Percentiles rank a stretch among this genome's conserved stretches.
phyloP scores from a whole-genome alignment of 37 sponge, comb jelly and placozoan species.

The Crambe crambe region DNA sequence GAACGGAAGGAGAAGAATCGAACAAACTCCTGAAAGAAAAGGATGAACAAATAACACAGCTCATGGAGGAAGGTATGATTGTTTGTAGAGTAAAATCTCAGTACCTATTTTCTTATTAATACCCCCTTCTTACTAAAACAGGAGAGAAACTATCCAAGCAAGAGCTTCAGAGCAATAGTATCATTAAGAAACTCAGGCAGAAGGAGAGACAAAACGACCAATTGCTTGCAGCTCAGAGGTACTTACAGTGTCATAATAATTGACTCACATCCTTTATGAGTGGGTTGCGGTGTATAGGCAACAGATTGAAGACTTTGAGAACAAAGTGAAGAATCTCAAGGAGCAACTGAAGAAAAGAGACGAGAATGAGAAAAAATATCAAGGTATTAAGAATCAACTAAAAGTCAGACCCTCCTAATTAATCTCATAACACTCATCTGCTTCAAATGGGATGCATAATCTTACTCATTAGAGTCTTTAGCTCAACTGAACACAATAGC shows the following conservation, averaged over 20 bases:
- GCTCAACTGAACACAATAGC: slow-evolving; percentile 70
- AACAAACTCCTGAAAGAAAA: slow-evolving; percentile 52
- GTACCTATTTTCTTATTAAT: not conserved
- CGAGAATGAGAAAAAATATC: slow-evolving; percentile 76
- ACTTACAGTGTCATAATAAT: not conserved
- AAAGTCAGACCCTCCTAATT: too few species aligned
- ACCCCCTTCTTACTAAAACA: not conserved
- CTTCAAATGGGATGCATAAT: not conserved
- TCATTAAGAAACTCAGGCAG: slow-evolving; percentile 87
- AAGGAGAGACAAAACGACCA: slow-evolving; percentile 87
- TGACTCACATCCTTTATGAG: not conserved
- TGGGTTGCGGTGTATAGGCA: slow-evolving; percentile 40
- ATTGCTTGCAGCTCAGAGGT: slow-evolving; percentile 63
- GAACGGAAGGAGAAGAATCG: slow-evolving; percentile 14
- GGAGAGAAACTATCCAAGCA: slow-evolving; percentile 90
- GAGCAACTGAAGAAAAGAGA: slow-evolving; percentile 76
- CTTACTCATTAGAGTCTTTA: slow-evolving; percentile 53
- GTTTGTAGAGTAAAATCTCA: not conserved
- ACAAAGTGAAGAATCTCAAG: slow-evolving; percentile 49
- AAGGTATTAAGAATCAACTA: slow-evolving; percentile 51
- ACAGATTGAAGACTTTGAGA: slow-evolving; percentile 64
- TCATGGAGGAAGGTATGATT: slow-evolving; percentile 79
- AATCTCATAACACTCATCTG: too few species aligned
- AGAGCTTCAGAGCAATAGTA: slow-evolving; percentile 78
- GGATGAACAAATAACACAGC: slow-evolving; percentile 71